Base-by-base conservation (phyloP, 2,888 invertebrate genomes). In the Amiota minor region DNA sequence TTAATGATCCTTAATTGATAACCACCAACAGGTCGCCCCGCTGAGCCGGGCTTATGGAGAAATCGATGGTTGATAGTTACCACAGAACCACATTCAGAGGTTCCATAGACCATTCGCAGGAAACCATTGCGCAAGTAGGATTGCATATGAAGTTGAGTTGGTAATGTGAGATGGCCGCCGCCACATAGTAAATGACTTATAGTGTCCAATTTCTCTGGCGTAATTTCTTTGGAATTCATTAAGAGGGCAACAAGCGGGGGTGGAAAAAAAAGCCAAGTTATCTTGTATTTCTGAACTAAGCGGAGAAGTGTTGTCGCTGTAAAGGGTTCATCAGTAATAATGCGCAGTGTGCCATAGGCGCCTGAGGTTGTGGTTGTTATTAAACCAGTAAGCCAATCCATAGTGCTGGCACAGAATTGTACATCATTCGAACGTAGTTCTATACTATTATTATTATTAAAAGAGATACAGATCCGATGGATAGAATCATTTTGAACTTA, bases 341-440 rank as follows among this genome's bases (percentile, higher is more conserved):
- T 76, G 47, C 81, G 78, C 23, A 73, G 78, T n/a, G 55, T 61
- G 3, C 77, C 75, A 12, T 18, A 18, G 0, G 78, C 20, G 4
- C 69, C 72, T 9, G 72, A 71, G 0, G 50, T 8, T 9, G 76
- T 23, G 20, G 77, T 61, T 9, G 18, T n/a, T 0, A 59, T 20
- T 4, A 76, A 35, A 0, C 80, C 83, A 23, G 76, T 69, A 1
- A 77, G 1, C 82, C 82, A 83, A 53, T 81, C 78, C 6, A 81
- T 64, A 0, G 77, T 71, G 65, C 78, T 81, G 50, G 75, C 1
- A 11, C 61, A n/a, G 68, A 59, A 14, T 56, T 73, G 9, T 11
- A n/a, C n/a, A 64, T 45, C 9, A 47, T 47, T n/a, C 1, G 56
- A 23, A 46, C 23, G 11, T 47, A 65, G 1, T 6, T 1, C 50